Percentiles rank a stretch among this genome's conserved stretches.
phyloP scores from a whole-genome alignment of 1,140 invertebrate genomes.

The Camponotus vicinus region DNA sequence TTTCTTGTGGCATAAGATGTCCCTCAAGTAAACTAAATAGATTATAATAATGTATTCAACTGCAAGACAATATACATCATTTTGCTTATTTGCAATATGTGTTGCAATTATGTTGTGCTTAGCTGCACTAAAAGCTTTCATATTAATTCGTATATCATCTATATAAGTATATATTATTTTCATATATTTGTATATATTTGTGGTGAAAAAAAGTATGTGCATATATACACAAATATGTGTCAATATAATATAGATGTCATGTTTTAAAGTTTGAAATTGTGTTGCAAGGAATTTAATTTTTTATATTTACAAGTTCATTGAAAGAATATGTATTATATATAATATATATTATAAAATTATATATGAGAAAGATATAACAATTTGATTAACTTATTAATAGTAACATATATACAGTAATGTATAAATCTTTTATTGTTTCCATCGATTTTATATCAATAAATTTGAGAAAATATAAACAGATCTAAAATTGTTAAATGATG shows the following conservation, averaged over 20 bases:
- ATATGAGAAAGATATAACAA: background rate
- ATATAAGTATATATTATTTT: slow-evolving; percentile 48
- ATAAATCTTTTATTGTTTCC: slow-evolving; percentile 24
- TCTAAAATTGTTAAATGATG: background rate
- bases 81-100: slow-evolving; percentile 56
- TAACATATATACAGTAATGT: background rate
- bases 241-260: background rate
- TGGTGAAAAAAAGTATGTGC: background rate
- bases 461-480: background rate
- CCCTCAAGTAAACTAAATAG: slow-evolving; percentile 78
- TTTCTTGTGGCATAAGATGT: slow-evolving; percentile 79
- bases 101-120: slow-evolving; percentile 47
- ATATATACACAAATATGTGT: background rate
- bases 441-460: slow-evolving; percentile 26
- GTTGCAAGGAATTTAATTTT: background rate
- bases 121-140: slow-evolving; percentile 42
- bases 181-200: slow-evolving; percentile 1
- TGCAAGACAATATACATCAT: slow-evolving; percentile 36
- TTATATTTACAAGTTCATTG: too few species aligned
- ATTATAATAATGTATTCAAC: slow-evolving; percentile 65
- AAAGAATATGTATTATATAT: background rate
- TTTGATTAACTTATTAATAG: background rate
- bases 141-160: slow-evolving; percentile 52
- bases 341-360: slow-evolving; percentile 7
- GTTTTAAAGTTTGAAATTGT: background rate